These are phyloP conservation scores for Eufriesea mexicana DNA, from an alignment of 1,140 invertebrate genomes.

Conservation along the genomic window DNA sequence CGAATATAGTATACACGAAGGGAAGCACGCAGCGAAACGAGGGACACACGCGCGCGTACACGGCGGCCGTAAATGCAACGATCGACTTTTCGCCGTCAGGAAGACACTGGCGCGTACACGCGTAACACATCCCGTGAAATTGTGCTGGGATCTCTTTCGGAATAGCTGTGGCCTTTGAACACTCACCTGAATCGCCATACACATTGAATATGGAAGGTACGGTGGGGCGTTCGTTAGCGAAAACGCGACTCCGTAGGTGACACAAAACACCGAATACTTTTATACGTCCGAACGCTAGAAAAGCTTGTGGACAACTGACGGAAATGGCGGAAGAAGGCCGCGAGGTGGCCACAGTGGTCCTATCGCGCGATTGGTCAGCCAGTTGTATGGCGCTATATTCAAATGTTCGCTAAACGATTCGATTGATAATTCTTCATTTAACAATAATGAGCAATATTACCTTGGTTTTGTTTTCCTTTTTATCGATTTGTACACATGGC, in stretches of 20 bases:
- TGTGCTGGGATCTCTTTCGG: background rate
- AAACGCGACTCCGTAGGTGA: conserved; percentile 75
- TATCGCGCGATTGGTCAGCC: background rate
- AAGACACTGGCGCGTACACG: conserved; percentile 1
- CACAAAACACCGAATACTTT: conserved; percentile 65
- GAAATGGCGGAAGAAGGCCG: conserved; percentile 58
- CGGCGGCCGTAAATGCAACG: conserved; percentile 23
- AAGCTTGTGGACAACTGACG: conserved; percentile 74
- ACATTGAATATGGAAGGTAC: conserved; percentile 85
- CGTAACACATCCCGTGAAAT: background rate
- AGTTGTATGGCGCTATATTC: background rate
- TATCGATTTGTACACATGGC: too few species aligned
- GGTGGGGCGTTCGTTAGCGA: conserved; percentile 79
- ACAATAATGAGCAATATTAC: background rate
- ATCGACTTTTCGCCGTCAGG: conserved; percentile 47
- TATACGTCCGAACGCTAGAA: conserved; percentile 65
- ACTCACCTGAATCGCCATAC: conserved; percentile 86
- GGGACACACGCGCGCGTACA: conserved; percentile 37
- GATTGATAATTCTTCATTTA: background rate
- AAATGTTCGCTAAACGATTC: background rate
- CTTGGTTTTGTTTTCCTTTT: background rate
- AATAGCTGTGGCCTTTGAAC: background rate
- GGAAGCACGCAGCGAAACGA: conserved; percentile 19
- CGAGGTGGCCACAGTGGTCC: background rate
- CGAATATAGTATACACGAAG: background rate